Base-by-base conservation (phyloP, 2,888 invertebrate genomes). In the Oscheius sp. region DNA sequence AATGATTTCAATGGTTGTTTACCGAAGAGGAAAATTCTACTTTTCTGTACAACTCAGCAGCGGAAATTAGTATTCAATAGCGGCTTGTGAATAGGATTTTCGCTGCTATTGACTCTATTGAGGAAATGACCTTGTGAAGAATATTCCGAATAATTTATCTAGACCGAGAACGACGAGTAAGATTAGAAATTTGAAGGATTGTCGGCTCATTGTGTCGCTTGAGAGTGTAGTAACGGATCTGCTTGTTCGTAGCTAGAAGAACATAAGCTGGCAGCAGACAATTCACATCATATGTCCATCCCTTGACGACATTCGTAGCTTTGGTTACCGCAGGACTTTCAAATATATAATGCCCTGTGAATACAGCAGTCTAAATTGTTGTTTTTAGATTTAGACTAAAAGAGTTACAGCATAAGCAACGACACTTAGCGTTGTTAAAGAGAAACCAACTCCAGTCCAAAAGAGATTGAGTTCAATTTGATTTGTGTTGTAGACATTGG, bases 191-290 rank as follows among this genome's bases (percentile, higher is more conserved):
- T n/a, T n/a, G n/a, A n/a, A n/a, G n/a, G n/a, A n/a, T n/a, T n/a
- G n/a, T n/a, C n/a, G n/a, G n/a, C n/a, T n/a, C n/a, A n/a, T n/a
- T n/a, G n/a, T n/a, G n/a, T n/a, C n/a, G n/a, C n/a, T n/a, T n/a
- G n/a, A n/a, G n/a, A n/a, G n/a, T 42, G 17, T 42, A 42, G 17
- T 42, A 42, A 3, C 55, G 3, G 5, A 55, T 55, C 20, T 55
- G 34, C 5, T 25, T 8, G 34, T 55, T 55, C 17, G 55, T 55
- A 17, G 37, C 33, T 34, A 55, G 12, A 6, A 55, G 17, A 4
- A 55, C 20, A 33, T 34, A 55, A n/a, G 55, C 34, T n/a, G 55
- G 55, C n/a, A 55, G 34, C 2, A 55, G 34, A 20, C 55, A 55
- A 12, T 55, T 55, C 5, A 55, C 17, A 20, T 55, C 55, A 17